These are phyloP conservation scores for Triplophysa tibetana DNA, from an alignment of 2,113 vertebrate genomes.

Conservation along the genomic window DNA sequence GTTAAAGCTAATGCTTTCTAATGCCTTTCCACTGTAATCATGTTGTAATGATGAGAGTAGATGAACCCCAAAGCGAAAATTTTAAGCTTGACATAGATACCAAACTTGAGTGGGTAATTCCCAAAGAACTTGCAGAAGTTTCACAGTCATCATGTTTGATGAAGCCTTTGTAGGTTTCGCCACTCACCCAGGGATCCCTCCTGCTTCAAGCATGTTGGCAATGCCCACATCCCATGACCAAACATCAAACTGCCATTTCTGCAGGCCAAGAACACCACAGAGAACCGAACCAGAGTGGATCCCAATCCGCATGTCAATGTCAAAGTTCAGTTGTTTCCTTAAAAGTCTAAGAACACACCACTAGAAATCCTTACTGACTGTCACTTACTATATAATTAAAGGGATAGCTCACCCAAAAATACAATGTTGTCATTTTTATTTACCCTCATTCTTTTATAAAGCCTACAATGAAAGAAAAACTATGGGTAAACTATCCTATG, in stretches of 20 bases:
- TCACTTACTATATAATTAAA: neutral
- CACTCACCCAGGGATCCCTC: slow-evolving; percentile 74
- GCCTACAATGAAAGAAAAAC: too few relatives aligned
- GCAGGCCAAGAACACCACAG: slow-evolving; percentile 76
- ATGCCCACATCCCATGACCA: slow-evolving; percentile 78
- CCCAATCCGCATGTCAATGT: slow-evolving; percentile 77
- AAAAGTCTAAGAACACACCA: slow-evolving; percentile 57
- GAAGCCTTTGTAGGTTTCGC: neutral
- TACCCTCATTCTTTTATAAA: too few relatives aligned
- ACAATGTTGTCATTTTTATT: too few relatives aligned
- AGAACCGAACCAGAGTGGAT: slow-evolving; percentile 77
- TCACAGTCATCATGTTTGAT: neutral
- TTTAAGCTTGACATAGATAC: too few relatives aligned
- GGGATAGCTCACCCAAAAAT: too few relatives aligned
- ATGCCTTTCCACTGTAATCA: too few relatives aligned
- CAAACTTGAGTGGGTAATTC: too few relatives aligned
- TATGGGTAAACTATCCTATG: too few relatives aligned
- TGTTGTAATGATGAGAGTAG: too few relatives aligned
- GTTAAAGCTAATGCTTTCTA: too few relatives aligned
- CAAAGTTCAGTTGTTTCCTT: slow-evolving; percentile 63
- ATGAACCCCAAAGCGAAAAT: too few relatives aligned
- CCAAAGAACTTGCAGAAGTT: too few relatives aligned
- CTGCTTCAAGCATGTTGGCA: slow-evolving; percentile 76
- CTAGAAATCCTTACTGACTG: neutral
- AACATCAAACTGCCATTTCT: slow-evolving; percentile 81